A percentile compares a stretch with the other conserved stretches of the same genome.
phyloP scores from a whole-genome alignment of 2,888 invertebrate genomes.

The Eurytoma californica region DNA sequence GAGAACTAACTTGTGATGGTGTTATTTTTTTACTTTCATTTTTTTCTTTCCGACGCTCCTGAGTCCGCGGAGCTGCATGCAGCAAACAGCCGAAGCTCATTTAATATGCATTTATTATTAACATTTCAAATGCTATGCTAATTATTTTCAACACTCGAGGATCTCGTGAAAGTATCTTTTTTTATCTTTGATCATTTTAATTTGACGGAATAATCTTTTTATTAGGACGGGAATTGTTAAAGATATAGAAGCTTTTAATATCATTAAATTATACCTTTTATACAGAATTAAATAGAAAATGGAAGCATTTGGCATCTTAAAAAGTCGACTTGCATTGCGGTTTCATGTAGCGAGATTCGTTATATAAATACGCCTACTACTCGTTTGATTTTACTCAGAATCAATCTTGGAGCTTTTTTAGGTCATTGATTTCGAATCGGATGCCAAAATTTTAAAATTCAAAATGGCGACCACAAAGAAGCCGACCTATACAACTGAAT shows the following conservation, averaged over 20 bases:
- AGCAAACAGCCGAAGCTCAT: slow-evolving; percentile 36
- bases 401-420: slow-evolving; percentile 32
- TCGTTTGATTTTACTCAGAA: slow-evolving; percentile 35
- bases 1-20: too few species aligned
- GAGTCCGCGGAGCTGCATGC: slow-evolving; percentile 26
- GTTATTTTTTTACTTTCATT: background rate
- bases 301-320: too few species aligned
- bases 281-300: too few species aligned
- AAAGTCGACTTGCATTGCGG: background rate
- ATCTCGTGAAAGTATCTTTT: slow-evolving; percentile 28
- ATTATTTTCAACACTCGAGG: slow-evolving; percentile 33
- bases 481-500: background rate
- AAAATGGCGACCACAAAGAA: slow-evolving; percentile 17
- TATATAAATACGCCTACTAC: slow-evolving; percentile 29
- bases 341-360: background rate
- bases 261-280: too few species aligned
- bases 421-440: slow-evolving; percentile 42
- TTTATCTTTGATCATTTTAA: slow-evolving; percentile 1
- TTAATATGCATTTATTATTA: slow-evolving; percentile 15
- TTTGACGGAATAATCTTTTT: background rate
- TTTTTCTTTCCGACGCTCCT: slow-evolving; percentile 3
- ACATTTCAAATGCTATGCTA: slow-evolving; percentile 13
- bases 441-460: slow-evolving; percentile 44
- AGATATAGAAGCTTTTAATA: too few species aligned
- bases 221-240: background rate